Conservation (phyloP, 2,888 invertebrate genomes). For the Cerastis rubricosa region DNA sequence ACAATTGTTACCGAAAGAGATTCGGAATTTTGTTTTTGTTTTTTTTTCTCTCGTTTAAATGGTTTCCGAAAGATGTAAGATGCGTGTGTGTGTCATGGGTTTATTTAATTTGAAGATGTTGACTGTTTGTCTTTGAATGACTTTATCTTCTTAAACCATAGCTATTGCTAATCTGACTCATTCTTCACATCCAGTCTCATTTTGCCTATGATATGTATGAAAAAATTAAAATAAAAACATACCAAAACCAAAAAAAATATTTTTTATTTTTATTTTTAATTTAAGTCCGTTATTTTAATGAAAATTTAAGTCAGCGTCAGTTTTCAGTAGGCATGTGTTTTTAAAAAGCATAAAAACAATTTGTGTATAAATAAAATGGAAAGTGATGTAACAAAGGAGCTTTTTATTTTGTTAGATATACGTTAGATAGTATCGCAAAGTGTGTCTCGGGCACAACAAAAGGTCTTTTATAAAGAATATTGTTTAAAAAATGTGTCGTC, state of each 20-base stretch:
- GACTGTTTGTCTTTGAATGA: not conserved
- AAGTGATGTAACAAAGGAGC: slow-evolving; percentile 71
- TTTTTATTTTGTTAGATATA: slow-evolving; percentile 65
- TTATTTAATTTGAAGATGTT: not conserved
- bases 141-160: not conserved
- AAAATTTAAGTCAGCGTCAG: not conserved
- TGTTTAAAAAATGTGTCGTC: slow-evolving; percentile 70
- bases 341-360: slow-evolving; percentile 37
- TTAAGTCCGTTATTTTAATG: not conserved
- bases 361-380: slow-evolving; percentile 69
- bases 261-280: not conserved
- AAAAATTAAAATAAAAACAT: not conserved
- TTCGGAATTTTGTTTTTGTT: slow-evolving; percentile 59
- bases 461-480: slow-evolving; percentile 72
- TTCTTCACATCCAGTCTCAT: not conserved
- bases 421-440: slow-evolving; percentile 75
- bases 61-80: slow-evolving; percentile 56
- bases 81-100: slow-evolving; percentile 28
- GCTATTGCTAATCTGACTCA: not conserved
- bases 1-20: slow-evolving; percentile 69
- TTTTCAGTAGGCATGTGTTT: slow-evolving; percentile 36
- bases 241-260: not conserved
- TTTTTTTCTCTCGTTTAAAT: slow-evolving; percentile 54
- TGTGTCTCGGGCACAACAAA: slow-evolving; percentile 69
- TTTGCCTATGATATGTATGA: not conserved